Evolutionary conservation across 2,797 vertebrate species (phyloP).

Genomic region (Sylvilagus floridanus): DNA sequence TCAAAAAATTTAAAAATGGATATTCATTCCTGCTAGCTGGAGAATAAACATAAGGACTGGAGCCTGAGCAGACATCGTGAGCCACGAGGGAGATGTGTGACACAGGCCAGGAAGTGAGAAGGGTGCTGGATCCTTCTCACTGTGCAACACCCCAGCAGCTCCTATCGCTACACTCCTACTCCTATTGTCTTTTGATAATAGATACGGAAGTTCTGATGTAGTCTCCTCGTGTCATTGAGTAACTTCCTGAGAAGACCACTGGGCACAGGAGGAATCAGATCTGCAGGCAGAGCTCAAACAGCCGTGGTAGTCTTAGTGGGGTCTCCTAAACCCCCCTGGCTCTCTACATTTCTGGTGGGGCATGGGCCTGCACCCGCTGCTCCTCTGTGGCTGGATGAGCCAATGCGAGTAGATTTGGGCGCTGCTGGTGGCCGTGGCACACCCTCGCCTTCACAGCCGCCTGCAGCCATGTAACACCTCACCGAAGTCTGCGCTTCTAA

Average conservation of each 20-base stretch:
- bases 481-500: not conserved
- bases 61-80: not conserved
- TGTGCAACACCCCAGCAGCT: not conserved
- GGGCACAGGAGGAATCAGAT: not conserved
- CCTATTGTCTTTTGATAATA: not conserved
- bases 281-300: not conserved
- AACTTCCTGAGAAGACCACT: not conserved
- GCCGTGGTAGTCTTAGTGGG: too few species aligned
- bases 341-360: not conserved
- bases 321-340: not conserved
- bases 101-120: not conserved
- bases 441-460: not conserved
- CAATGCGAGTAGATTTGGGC: not conserved
- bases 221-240: not conserved
- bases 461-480: not conserved
- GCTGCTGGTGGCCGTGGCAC: too few species aligned
- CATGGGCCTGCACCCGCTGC: not conserved
- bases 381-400: not conserved
- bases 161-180: not conserved
- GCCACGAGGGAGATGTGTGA: not conserved
- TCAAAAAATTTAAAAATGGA: not conserved
- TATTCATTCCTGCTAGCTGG: not conserved
- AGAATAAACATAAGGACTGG: not conserved
- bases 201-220: not conserved
- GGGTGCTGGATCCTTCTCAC: fast-evolving